These are phyloP conservation scores for Corbicula japonica DNA, from an alignment of 2,888 invertebrate species.

Conservation along the genomic window DNA sequence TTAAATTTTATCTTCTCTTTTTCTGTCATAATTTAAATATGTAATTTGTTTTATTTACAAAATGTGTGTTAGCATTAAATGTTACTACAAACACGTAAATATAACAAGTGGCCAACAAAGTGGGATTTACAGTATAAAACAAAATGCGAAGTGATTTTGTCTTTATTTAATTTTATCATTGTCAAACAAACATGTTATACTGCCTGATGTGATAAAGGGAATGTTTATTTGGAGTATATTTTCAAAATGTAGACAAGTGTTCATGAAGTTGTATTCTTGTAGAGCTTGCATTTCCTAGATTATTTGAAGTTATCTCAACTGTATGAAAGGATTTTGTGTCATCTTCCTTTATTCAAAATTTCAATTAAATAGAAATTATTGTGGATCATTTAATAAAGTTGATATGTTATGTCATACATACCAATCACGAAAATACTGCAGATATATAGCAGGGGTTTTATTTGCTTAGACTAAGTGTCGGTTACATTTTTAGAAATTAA, in stretches of 20 bases:
- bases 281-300: background rate
- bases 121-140: background rate
- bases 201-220: background rate
- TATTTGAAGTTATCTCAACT: background rate
- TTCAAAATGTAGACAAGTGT: background rate
- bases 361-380: background rate
- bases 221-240: conserved; percentile 22
- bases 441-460: no score
- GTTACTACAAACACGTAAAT: background rate
- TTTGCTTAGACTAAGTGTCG: no score
- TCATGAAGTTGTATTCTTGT: background rate
- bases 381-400: background rate
- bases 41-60: background rate
- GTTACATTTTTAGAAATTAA: no score
- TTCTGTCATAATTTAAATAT: no score
- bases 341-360: background rate
- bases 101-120: background rate
- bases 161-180: background rate
- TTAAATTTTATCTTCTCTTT: no score
- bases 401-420: no score
- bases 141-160: conserved; percentile 9
- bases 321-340: background rate
- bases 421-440: no score
- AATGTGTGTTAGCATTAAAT: background rate
- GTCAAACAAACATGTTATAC: conserved; percentile 8